Evolutionary conservation across 2,113 vertebrate species (phyloP).

Genomic region (Amia ocellicauda): DNA sequence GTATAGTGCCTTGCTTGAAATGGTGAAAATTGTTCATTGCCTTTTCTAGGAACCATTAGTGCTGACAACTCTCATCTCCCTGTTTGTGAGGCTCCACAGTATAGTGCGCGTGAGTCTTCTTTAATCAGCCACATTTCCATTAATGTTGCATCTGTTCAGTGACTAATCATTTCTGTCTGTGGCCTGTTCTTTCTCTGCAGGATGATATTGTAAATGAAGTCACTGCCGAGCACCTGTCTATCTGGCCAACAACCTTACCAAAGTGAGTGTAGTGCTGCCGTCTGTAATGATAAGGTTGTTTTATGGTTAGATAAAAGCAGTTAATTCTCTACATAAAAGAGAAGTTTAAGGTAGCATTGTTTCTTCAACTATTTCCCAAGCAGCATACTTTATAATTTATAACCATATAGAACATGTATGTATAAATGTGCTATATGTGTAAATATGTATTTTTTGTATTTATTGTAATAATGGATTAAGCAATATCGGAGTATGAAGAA

Average conservation of each 20-base stretch:
- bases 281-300: not conserved
- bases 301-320: not conserved
- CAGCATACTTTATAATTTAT: too few species aligned
- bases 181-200: constrained; percentile 52
- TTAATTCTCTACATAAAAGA: not conserved
- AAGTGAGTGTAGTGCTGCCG: constrained; percentile 71
- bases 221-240: constrained; percentile 91
- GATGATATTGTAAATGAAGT: constrained; percentile 98
- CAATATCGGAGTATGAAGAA: too few species aligned
- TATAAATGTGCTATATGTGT: too few species aligned
- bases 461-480: too few species aligned
- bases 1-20: not conserved
- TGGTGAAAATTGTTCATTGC: constrained; percentile 5
- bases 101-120: constrained; percentile 83
- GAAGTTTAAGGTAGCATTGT: too few species aligned
- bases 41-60: constrained; percentile 83
- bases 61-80: constrained; percentile 89
- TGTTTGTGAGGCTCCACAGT: constrained; percentile 93
- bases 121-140: not conserved
- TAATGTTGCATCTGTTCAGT: not conserved
- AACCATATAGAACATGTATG: too few species aligned
- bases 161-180: not conserved
- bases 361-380: too few species aligned
- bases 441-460: too few species aligned
- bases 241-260: constrained; percentile 89